Conservation (phyloP, 2,797 vertebrate genomes). For the Onychomys leucogaster region DNA sequence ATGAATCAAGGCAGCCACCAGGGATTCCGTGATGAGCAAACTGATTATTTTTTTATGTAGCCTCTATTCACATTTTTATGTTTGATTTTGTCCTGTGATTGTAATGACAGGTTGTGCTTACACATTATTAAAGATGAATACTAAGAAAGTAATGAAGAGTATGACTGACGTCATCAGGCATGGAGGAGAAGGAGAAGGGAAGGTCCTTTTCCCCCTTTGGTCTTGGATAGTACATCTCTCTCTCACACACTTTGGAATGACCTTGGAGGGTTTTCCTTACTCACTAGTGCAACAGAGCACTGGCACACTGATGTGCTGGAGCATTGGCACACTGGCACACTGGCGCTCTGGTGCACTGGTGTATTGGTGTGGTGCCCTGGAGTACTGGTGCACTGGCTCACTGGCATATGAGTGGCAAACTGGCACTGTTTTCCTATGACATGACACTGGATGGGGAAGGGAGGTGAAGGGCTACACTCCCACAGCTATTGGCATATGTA, state of each 20-base stretch:
- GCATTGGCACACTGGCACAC: background rate
- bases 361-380: too few species aligned
- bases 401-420: background rate
- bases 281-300: background rate
- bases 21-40: constrained; percentile 33
- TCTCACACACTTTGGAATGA: background rate
- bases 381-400: fast-evolving
- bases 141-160: constrained; percentile 54
- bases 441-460: background rate
- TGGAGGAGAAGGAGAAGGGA: background rate
- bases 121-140: constrained; percentile 74
- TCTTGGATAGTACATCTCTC: background rate
- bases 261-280: background rate
- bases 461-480: background rate
- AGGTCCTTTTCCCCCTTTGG: background rate
- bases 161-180: constrained; percentile 39
- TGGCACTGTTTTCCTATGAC: background rate
- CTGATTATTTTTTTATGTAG: constrained; percentile 51
- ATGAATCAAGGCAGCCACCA: background rate
- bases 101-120: constrained; percentile 72
- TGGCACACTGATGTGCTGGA: background rate
- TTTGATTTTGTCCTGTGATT: constrained; percentile 74
- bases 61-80: constrained; percentile 50
- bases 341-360: background rate
- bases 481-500: background rate